These are phyloP conservation scores for Otus scops DNA, from an alignment of 2,797 vertebrate species.

Conservation along the genomic window DNA sequence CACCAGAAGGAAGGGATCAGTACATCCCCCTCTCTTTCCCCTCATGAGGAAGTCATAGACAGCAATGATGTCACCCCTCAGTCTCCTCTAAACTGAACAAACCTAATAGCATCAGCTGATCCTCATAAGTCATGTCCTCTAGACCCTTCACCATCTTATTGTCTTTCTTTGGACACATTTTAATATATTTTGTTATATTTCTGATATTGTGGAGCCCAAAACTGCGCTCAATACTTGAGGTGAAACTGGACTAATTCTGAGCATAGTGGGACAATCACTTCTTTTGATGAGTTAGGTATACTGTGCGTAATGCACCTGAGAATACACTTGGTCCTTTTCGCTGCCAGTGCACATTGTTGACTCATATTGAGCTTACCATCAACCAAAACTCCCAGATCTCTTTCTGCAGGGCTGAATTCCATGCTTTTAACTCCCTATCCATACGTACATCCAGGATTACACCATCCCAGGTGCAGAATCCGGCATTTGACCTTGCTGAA, in stretches of 20 bases:
- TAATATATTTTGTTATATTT: not conserved
- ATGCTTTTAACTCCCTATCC: not conserved
- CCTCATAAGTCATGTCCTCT: not conserved
- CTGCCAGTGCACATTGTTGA: not conserved
- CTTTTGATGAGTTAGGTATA: not conserved
- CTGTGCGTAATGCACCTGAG: not conserved
- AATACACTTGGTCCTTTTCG: not conserved
- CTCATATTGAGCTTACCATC: not conserved
- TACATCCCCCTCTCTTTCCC: not conserved
- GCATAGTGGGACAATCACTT: not conserved
- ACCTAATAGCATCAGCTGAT: not conserved
- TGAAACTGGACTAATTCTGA: not conserved
- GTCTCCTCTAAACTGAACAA: not conserved
- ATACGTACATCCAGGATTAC: not conserved
- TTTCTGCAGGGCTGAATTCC: not conserved
- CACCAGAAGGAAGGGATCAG: not conserved
- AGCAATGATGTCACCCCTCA: not conserved
- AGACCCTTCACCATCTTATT: not conserved
- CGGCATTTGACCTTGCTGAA: not conserved
- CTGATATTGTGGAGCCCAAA: not conserved
- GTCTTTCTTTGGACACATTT: not conserved
- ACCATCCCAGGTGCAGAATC: not conserved
- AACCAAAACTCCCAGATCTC: not conserved
- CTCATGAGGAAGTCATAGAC: not conserved
- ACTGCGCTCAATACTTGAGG: not conserved